These are phyloP conservation scores for Vipera ursinii DNA, from an alignment of 2,797 vertebrate genomes.

Conservation along the genomic window DNA sequence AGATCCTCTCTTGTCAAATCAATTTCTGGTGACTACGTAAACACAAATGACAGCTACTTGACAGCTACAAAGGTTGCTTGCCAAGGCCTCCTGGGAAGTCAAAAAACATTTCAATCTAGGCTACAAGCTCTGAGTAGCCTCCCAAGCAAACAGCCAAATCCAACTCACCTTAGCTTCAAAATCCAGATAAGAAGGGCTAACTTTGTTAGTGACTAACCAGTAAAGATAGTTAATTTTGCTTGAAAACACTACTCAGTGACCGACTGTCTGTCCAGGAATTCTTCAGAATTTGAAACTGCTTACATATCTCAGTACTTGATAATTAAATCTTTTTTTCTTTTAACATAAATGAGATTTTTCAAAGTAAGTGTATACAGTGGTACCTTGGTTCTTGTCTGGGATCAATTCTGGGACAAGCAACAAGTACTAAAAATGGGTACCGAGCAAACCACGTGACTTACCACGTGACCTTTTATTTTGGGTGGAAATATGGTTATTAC, in stretches of 20 bases:
- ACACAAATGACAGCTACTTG: not conserved
- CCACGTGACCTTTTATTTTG: no score
- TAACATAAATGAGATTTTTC: constrained; percentile 18
- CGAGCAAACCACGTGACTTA: no score
- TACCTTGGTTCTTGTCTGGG: no score
- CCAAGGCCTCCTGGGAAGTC: not conserved
- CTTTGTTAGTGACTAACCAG: not conserved
- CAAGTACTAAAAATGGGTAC: no score
- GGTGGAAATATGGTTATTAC: no score
- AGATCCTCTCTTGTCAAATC: not conserved
- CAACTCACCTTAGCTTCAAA: not conserved
- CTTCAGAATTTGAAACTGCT: not conserved
- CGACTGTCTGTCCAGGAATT: not conserved
- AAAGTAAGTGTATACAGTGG: not conserved
- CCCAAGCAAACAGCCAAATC: not conserved
- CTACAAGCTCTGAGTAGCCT: not conserved
- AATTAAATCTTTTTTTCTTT: not conserved
- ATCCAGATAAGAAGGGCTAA: not conserved
- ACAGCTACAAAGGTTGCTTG: not conserved
- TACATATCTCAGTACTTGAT: not conserved
- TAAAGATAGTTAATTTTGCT: not conserved
- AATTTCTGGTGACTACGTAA: not conserved
- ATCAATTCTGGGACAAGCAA: no score
- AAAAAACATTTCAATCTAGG: not conserved
- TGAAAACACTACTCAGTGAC: not conserved